phyloP scores from a whole-genome alignment of 2,797 vertebrate species.

The Rachycentron canadum region DNA sequence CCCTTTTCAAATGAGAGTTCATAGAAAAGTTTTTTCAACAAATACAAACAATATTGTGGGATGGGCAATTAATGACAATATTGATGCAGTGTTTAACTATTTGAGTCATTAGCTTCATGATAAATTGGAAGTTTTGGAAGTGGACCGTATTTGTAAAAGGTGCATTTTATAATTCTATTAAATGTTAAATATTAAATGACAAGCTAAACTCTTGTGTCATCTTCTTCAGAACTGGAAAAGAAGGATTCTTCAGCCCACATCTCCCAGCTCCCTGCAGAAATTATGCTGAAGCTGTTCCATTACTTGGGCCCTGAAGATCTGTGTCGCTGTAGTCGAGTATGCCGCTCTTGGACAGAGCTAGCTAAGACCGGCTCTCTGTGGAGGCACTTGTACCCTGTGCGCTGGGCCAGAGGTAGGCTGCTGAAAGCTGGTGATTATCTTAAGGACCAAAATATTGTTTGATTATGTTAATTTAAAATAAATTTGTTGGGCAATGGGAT shows the following conservation, averaged over 20 bases:
- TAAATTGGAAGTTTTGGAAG: not conserved
- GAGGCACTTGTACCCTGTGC: constrained; percentile 96
- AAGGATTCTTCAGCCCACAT: constrained; percentile 85
- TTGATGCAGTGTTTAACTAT: not conserved
- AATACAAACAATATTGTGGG: not conserved
- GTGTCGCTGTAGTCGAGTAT: constrained; percentile 95
- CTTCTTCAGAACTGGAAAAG: constrained; percentile 85
- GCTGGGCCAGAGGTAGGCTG: constrained; percentile 94
- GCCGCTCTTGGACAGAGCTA: constrained; percentile 91
- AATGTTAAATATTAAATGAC: not conserved
- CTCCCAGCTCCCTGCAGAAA: constrained; percentile 93
- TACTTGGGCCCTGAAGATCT: constrained; percentile 93
- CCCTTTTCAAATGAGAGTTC: not conserved
- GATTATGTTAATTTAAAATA: not conserved
- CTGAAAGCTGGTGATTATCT: not conserved
- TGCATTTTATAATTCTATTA: constrained; percentile 7
- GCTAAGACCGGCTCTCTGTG: constrained; percentile 94
- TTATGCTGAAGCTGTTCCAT: constrained; percentile 93
- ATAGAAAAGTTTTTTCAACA: not conserved
- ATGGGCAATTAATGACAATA: not conserved
- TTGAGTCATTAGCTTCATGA: not conserved
- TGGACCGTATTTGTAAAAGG: constrained; percentile 4
- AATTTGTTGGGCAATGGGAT: not conserved
- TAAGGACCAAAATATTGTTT: not conserved
- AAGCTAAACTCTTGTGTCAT: constrained; percentile 12